Evolutionary conservation across 2,113 vertebrate species (phyloP), one percentile per base, ranked within the genome.

Genomic region (Gopherus evgoodei): DNA sequence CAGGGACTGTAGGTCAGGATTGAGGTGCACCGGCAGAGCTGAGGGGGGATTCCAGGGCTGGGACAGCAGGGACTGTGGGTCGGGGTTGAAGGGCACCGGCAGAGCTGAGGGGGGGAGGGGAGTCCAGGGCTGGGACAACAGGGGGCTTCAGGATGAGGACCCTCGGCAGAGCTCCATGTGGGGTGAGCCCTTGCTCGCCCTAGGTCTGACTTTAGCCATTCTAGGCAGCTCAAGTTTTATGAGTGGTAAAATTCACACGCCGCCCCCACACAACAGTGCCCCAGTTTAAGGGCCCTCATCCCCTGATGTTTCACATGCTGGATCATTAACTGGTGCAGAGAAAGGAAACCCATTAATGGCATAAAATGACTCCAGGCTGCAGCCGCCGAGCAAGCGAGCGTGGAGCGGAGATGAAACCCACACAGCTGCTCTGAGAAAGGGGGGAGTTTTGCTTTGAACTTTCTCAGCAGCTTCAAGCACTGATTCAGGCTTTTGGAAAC

Each of bases 321-420:
- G 90, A 88, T 94, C 91, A 91, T 93, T 91, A 94, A 83, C 2
- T 1, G 84, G 76, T 84, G 94, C 82, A 65, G 88, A 90, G 95
- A 0, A 2, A 95, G 87, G 80, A 94, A 97, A 76, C 79, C 59
- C 65, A 2, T 90, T 94, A 96, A 88, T 10, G 78, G 89, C 92
- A 88, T 1, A 3, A 59, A 96, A 91, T 78, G 47, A 69, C 87
- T 88, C 81, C 85, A 57, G 92, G 88, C 91, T 86, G 95, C 0
- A 2, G 62, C n/a, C 16, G 52, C 76, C 65, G 49, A 56, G 24
- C 44, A 29, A 79, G 54, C 42, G 3, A 5, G 50, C 1, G 5
- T 42, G 81, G 50, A 84, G 69, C 50, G 1, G 6, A 95, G 87
- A 47, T 78, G 89, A 89, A 92, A 96, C 79, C 54, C 89, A 87